These are phyloP conservation scores for Noctua janthe DNA, from an alignment of 2,888 invertebrate species.

Conservation along the genomic window DNA sequence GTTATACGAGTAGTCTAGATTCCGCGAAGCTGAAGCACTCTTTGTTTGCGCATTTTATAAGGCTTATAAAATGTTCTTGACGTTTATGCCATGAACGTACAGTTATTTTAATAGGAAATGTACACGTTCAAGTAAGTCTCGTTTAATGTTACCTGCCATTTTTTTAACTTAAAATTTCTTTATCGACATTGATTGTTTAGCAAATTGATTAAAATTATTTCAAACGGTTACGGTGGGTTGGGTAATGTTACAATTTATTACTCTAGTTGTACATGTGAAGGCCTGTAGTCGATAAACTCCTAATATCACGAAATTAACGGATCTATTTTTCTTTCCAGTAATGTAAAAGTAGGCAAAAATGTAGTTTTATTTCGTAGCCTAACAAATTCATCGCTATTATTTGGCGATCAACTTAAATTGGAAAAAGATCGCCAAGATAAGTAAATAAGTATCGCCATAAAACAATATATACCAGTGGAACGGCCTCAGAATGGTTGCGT, in stretches of 20 bases:
- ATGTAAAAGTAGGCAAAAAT: background rate
- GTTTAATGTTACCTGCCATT: background rate
- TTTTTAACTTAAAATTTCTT: no score
- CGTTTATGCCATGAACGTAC: slow-evolving; percentile 3
- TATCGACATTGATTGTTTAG: no score
- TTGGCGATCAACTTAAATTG: slow-evolving; percentile 34
- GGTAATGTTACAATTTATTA: background rate
- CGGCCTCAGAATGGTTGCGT: slow-evolving; percentile 10
- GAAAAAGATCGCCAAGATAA: slow-evolving; percentile 35
- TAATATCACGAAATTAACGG: background rate
- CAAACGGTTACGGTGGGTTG: no score
- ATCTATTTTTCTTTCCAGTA: background rate
- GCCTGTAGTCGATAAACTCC: background rate
- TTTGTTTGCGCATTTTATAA: slow-evolving; percentile 19
- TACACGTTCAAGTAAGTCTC: background rate
- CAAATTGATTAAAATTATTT: no score
- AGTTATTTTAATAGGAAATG: slow-evolving; percentile 7
- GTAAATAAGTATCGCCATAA: slow-evolving; percentile 34
- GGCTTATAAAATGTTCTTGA: background rate
- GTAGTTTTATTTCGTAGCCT: background rate
- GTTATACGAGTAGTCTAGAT: slow-evolving; percentile 24
- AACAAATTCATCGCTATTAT: slow-evolving; percentile 18
- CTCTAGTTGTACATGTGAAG: background rate
- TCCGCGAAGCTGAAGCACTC: slow-evolving; percentile 5
- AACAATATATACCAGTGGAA: slow-evolving; percentile 30